Base-by-base conservation (phyloP, 2,113 vertebrate species). In the Sapajus apella region DNA sequence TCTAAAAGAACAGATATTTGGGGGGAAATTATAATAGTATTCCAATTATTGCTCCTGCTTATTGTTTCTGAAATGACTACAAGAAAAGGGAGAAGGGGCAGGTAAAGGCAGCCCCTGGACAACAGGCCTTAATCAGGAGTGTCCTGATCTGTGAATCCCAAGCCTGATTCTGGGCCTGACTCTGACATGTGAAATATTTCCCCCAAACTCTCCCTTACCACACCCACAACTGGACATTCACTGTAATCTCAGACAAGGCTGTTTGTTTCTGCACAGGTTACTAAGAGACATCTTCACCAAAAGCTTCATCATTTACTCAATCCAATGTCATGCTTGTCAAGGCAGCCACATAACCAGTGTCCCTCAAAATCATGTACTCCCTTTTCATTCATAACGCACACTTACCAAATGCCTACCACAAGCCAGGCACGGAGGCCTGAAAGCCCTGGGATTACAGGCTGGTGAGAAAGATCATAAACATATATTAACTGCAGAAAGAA, bases 141-240 rank as follows among this genome's bases (percentile, higher is more conserved):
- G 30, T 23, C 79, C 64, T 20, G 40, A 32, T 9, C 47, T 2
- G 0, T 50, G 76, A 66, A 40, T 92, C 35, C 83, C 55, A 56
- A 81, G 80, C 18, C 43, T 35, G 25, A 20, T 7, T 40, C 47
- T 61, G 66, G 40, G 37, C 27, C 23, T 16, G 72, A 32, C 47
- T 40, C 10, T 0, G 21, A 40, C 25, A 8, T 1, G 7, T 25
- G 80, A 50, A 40, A 21, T 25, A 70, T 37, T 72, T 83, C 30
- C 72, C 43, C 68, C n/a, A 37, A 45, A 64, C 27, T 68, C 56
- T 40, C 30, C 45, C 25, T 12, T 12, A 14, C 20, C 50, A 82
- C 0, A 1, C 45, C 77, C 30, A 61, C 14, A 18, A 37, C 43
- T 27, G 40, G 45, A 35, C 20, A 10, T 4, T 16, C 3, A 37